A percentile compares a stretch with the other conserved stretches of the same genome.
These are phyloP conservation scores for Ameiurus melas DNA, from an alignment of 2,113 vertebrate species.

Conservation along the genomic window DNA sequence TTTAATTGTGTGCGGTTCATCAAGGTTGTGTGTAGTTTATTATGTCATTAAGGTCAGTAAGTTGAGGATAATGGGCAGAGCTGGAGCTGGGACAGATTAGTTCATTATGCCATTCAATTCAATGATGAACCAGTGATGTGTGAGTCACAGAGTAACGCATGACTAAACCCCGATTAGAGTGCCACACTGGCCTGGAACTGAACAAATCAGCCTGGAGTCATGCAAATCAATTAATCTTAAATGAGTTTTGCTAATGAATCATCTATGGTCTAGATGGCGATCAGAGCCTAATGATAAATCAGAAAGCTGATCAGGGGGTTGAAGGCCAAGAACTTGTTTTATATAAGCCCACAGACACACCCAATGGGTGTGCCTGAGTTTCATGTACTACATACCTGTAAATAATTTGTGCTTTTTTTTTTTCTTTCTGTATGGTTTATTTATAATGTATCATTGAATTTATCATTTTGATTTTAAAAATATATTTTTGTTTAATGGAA, in stretches of 20 bases:
- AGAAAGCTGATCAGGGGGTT: neutral
- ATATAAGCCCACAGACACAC: neutral
- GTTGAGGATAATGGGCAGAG: conserved; percentile 33
- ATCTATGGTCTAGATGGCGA: conserved; percentile 9
- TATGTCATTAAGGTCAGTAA: conserved; percentile 5
- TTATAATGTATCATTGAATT: neutral
- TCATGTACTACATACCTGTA: too few relatives aligned
- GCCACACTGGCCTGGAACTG: conserved; percentile 30
- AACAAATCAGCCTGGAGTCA: conserved; percentile 50
- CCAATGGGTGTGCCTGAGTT: neutral
- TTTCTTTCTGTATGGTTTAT: neutral
- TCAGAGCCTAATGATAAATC: neutral
- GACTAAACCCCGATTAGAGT: conserved; percentile 57
- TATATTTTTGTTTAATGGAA: neutral
- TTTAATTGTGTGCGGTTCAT: neutral
- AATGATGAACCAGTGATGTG: conserved; percentile 62
- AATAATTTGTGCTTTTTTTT: neutral
- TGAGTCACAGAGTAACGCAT: conserved; percentile 51
- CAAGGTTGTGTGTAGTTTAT: conserved; percentile 20
- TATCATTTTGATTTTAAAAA: too few relatives aligned
- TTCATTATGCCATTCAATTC: conserved; percentile 57
- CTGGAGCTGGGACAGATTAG: conserved; percentile 42
- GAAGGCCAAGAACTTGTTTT: neutral
- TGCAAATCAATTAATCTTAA: conserved; percentile 52
- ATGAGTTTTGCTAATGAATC: conserved; percentile 47